A percentile compares a stretch with the other conserved stretches of the same genome.
These are phyloP conservation scores for Drosophila sordidula DNA, from an alignment of 2,888 invertebrate genomes.

Conservation along the genomic window DNA sequence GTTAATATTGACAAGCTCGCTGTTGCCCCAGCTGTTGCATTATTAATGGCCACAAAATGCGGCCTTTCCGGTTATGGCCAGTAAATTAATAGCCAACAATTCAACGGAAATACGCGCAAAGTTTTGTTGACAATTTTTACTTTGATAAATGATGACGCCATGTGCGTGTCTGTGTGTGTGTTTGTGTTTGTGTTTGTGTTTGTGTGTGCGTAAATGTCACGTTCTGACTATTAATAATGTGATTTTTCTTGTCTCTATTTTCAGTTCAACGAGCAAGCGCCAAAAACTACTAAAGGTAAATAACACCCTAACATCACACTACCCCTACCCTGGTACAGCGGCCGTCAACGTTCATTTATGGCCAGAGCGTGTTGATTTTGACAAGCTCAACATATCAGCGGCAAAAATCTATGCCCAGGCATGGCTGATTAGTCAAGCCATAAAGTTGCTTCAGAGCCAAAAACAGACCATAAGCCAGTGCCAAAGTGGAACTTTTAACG, in stretches of 20 bases:
- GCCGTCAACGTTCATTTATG: conserved; percentile 43
- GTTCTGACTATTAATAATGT: conserved; percentile 71
- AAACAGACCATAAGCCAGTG: conserved; percentile 21
- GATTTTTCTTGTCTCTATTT: conserved; percentile 74
- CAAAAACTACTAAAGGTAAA: conserved; percentile 50
- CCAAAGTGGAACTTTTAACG: conserved; percentile 67
- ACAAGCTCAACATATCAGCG: conserved; percentile 46
- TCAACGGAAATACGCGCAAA: conserved; percentile 69
- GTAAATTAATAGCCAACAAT: conserved; percentile 67
- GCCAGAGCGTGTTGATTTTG: conserved; percentile 61
- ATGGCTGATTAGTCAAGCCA: conserved; percentile 54
- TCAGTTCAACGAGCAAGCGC: conserved; percentile 62
- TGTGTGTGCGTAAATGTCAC: conserved; percentile 64
- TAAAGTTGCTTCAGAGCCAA: conserved; percentile 27
- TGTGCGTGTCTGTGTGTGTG: conserved; percentile 13
- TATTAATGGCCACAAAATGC: conserved; percentile 68
- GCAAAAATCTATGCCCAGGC: conserved; percentile 46
- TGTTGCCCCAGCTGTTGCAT: conserved; percentile 70
- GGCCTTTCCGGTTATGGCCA: conserved; percentile 56
- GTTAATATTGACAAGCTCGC: conserved; percentile 71
- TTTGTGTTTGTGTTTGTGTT: conserved; percentile 10
- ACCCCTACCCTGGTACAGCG: too few relatives aligned
- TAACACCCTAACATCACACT: conserved; percentile 6
- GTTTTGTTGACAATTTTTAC: conserved; percentile 55
- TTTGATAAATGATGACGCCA: conserved; percentile 68